Evolutionary conservation across 2,113 vertebrate genomes (phyloP), one percentile per base, ranked within the genome.

Genomic region (Origma solitaria): DNA sequence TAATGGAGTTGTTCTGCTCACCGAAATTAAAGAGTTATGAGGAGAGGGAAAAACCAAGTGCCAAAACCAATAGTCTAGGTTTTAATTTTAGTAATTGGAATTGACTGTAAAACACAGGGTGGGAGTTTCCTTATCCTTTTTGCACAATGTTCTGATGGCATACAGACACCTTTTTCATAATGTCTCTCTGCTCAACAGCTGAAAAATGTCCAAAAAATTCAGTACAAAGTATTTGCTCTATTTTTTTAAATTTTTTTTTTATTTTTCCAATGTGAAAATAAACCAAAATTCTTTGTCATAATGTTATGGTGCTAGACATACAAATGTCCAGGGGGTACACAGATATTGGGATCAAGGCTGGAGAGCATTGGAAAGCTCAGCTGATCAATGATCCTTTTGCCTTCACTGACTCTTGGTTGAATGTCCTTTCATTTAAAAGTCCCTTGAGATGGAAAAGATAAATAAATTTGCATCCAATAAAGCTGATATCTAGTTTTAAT

Each of bases 41-140:
- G 82, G 47, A 84, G 73, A 81, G 37, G 69, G 31, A 65, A 87
- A 72, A 95, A 33, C 4, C 11, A 61, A 54, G 15, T 72, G 84
- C 84, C 87, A 91, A 96, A 89, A 87, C 30, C 30, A 93, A 92
- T 69, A 90, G 50, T 73, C 68, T 75, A 58, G 27, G 18, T 82
- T 92, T 96, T 80, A 83, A 56, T 90, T 94, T 92, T 92, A 90
- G 89, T 82, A 82, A 90, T 78, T 80, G 73, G 37, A 87, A 65
- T 35, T 58, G 70, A 57, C 57, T 85, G 42, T 53, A 58, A 72
- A 90, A 58, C 17, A 71, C 12, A n/a, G 5, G 54, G 14, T 47
- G n/a, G 30, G 64, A 82, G 20, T 80, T 95, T 90, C n/a, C 27
- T 75, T 85, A 72, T 49, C 24, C 54, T 72, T 88, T 83, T 65